phyloP scores from a whole-genome alignment of 1,140 invertebrate species.

The Anadara kagoshimensis region DNA sequence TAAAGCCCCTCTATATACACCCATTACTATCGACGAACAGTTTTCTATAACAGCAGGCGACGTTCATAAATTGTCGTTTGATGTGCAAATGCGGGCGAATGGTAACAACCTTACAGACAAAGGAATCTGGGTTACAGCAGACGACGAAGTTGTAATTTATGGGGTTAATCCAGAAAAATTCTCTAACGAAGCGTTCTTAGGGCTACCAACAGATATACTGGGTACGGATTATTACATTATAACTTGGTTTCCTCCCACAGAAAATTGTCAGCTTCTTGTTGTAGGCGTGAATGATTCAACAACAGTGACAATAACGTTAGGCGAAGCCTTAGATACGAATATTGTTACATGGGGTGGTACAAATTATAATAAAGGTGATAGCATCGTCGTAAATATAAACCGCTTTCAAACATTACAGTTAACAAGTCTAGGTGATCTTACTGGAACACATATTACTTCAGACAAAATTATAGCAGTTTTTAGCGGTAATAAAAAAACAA shows the following conservation, averaged over 20 bases:
- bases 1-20: slow-evolving; percentile 34
- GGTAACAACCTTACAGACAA: slow-evolving; percentile 7
- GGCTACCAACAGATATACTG: slow-evolving; percentile 50
- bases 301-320: slow-evolving; percentile 6
- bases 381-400: slow-evolving; percentile 25
- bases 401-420: slow-evolving; percentile 25
- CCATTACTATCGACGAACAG: slow-evolving; percentile 6
- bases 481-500: slow-evolving; percentile 34
- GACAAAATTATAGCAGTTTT: slow-evolving; percentile 26
- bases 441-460: slow-evolving; percentile 18
- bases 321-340: background rate
- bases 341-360: slow-evolving; percentile 20
- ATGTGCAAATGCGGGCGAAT: slow-evolving; percentile 7
- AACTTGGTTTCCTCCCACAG: slow-evolving; percentile 33
- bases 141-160: slow-evolving; percentile 51
- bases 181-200: slow-evolving; percentile 60
- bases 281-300: slow-evolving; percentile 35
- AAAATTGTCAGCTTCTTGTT: slow-evolving; percentile 31
- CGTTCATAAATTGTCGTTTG: slow-evolving; percentile 30
- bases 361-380: background rate
- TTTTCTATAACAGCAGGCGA: slow-evolving; percentile 30
- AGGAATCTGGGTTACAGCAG: slow-evolving; percentile 37
- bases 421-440: slow-evolving; percentile 23
- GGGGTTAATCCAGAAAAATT: slow-evolving; percentile 47
- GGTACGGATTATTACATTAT: slow-evolving; percentile 58